Percentiles rank a stretch among this genome's conserved stretches.
These are phyloP conservation scores for Rutilus rutilus DNA, from an alignment of 2,113 vertebrate species.

Conservation along the genomic window DNA sequence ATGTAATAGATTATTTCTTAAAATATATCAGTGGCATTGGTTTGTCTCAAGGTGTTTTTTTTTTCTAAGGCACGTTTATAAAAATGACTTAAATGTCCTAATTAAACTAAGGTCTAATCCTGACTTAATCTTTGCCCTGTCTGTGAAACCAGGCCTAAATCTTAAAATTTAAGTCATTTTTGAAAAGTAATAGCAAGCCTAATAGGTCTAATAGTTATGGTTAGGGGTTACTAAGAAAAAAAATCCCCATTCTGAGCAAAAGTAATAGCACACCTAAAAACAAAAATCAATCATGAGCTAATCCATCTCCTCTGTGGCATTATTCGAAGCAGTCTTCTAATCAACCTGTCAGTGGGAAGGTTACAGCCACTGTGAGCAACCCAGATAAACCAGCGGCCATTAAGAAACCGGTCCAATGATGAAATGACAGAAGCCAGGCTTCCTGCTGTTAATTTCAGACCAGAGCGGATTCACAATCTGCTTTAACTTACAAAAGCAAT, in stretches of 20 bases:
- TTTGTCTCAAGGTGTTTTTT: no score
- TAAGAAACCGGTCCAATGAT: conserved; percentile 62
- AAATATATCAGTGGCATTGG: no score
- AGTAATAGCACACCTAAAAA: conserved; percentile 1
- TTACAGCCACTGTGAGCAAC: conserved; percentile 48
- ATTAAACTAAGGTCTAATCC: no score
- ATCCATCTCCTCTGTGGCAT: conserved; percentile 56
- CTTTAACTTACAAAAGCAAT: background rate
- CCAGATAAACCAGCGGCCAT: conserved; percentile 65
- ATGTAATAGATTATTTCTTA: no score
- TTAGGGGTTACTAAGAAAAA: background rate
- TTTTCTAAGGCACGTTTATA: no score
- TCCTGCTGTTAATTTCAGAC: background rate
- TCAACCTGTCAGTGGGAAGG: conserved; percentile 64
- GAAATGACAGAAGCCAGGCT: background rate
- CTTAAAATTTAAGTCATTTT: background rate
- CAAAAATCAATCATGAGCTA: conserved; percentile 5
- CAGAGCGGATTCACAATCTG: background rate
- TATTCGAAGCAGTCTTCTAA: conserved; percentile 67
- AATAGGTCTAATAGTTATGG: background rate
- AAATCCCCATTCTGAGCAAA: background rate
- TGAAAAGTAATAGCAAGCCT: background rate
- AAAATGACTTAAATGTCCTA: no score
- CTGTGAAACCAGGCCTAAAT: no score
- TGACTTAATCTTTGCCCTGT: no score